Percentiles rank a stretch among this genome's conserved stretches.
Conservation (phyloP, 30 jellyfish, hydroid and myxozoan genomes). For the Clytia hemisphaerica region DNA sequence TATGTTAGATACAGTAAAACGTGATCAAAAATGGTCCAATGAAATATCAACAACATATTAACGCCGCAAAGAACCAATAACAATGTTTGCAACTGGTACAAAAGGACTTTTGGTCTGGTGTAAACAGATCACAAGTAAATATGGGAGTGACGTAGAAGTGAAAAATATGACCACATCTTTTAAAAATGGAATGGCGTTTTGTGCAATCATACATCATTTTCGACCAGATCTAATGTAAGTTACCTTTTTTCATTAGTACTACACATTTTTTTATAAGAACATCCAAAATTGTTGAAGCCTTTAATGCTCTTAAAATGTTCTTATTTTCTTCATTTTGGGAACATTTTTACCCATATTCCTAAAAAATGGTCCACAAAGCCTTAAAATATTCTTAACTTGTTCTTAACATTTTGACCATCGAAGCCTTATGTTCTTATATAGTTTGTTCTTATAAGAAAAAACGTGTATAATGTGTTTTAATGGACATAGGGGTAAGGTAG, state of each 20-base stretch:
- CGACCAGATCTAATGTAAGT: constrained; percentile 88
- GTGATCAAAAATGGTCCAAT: too few relatives aligned
- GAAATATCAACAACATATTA: too few relatives aligned
- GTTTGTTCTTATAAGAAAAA: too few relatives aligned
- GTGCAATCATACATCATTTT: constrained; percentile 89
- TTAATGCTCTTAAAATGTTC: background rate
- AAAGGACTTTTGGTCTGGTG: constrained; percentile 86
- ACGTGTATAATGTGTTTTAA: too few relatives aligned
- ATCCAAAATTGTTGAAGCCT: background rate
- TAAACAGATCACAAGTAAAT: constrained; percentile 63
- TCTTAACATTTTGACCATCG: background rate
- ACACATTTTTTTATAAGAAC: background rate
- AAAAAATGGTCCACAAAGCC: too few relatives aligned
- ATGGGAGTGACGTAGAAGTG: constrained; percentile 56
- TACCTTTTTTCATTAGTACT: background rate
- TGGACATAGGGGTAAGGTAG: too few relatives aligned
- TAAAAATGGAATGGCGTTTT: constrained; percentile 92
- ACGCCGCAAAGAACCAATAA: too few relatives aligned
- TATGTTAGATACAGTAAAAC: too few relatives aligned
- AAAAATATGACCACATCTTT: constrained; percentile 88
- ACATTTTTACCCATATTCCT: background rate
- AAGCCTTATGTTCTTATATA: too few relatives aligned
- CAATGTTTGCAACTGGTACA: constrained; percentile 83
- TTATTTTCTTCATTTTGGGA: background rate
- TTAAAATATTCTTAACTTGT: too few relatives aligned